Conservation (phyloP, 2,797 vertebrate genomes). For the Pampus argenteus region DNA sequence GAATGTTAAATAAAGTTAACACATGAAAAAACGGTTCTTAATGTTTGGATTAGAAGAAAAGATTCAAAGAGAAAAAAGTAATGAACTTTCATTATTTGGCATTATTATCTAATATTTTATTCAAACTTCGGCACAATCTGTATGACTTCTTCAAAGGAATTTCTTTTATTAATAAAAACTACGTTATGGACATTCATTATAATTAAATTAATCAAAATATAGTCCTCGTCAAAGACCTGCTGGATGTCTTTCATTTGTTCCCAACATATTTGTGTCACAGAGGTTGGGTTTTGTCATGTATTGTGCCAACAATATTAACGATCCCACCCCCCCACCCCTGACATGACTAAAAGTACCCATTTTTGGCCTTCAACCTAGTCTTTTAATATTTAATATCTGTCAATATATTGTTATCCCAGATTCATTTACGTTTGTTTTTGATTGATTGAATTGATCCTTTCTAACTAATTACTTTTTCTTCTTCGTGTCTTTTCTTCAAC, state of each 20-base stretch:
- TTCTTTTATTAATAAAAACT: slow-evolving; percentile 1
- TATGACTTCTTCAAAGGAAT: neutral
- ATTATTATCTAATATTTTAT: slow-evolving; percentile 12
- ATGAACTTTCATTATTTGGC: slow-evolving; percentile 30
- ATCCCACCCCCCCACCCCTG: too few relatives aligned
- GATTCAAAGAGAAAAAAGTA: slow-evolving; percentile 12
- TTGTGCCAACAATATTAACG: neutral
- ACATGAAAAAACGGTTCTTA: slow-evolving; percentile 16
- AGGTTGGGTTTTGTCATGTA: neutral
- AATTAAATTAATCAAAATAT: slow-evolving; percentile 4
- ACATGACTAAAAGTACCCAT: neutral
- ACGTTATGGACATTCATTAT: neutral
- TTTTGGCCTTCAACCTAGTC: neutral
- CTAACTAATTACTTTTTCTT: too few relatives aligned
- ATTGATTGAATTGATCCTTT: too few relatives aligned
- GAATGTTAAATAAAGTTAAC: slow-evolving; percentile 29
- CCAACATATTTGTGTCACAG: neutral
- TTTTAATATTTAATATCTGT: too few relatives aligned
- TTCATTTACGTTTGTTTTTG: neutral
- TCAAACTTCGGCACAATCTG: neutral
- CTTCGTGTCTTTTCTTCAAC: too few relatives aligned
- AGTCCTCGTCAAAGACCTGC: neutral
- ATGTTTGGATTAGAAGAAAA: slow-evolving; percentile 15
- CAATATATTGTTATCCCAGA: too few relatives aligned
- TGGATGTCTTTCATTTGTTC: neutral